A percentile compares a stretch with the other conserved stretches of the same genome.
These are phyloP conservation scores for Leuciscus waleckii DNA, from an alignment of 2,797 vertebrate genomes.

Conservation along the genomic window DNA sequence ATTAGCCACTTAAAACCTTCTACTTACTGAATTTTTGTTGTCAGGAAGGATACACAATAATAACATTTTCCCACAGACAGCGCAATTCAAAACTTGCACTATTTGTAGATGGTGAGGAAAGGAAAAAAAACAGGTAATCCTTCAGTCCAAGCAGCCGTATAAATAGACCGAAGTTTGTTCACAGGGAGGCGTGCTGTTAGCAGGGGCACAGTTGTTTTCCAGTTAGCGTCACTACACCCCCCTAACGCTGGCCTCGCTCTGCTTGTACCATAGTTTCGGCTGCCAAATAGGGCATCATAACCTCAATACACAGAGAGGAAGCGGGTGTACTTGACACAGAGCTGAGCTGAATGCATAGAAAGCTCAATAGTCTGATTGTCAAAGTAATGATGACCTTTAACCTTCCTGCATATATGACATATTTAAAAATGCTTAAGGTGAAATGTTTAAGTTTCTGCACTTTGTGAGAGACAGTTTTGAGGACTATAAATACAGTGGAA, in stretches of 20 bases:
- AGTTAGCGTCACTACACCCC: slow-evolving; percentile 65
- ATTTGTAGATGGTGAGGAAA: slow-evolving; percentile 66
- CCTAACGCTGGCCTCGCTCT: slow-evolving; percentile 56
- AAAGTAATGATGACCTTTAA: not conserved
- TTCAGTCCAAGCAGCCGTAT: slow-evolving; percentile 64
- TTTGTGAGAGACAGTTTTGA: slow-evolving; percentile 39
- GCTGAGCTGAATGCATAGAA: slow-evolving; percentile 2
- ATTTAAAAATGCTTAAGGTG: slow-evolving; percentile 3
- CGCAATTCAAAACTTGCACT: slow-evolving; percentile 62
- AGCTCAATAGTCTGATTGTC: not conserved
- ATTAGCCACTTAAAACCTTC: slow-evolving; percentile 47
- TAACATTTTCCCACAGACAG: slow-evolving; percentile 46
- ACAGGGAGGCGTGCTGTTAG: slow-evolving; percentile 68
- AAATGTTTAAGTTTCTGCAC: slow-evolving; percentile 35
- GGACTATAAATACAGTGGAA: slow-evolving; percentile 47
- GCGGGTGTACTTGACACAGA: not conserved
- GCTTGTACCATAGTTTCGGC: slow-evolving; percentile 38
- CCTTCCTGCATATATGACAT: not conserved
- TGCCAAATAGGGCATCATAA: slow-evolving; percentile 62
- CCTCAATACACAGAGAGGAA: slow-evolving; percentile 38
- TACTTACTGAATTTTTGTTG: slow-evolving; percentile 40
- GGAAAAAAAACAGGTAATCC: slow-evolving; percentile 60
- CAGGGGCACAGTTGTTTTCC: slow-evolving; percentile 73
- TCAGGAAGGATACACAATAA: slow-evolving; percentile 55
- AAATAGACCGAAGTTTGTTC: slow-evolving; percentile 70